These are phyloP conservation scores for Catharus ustulatus DNA, from an alignment of 2,797 vertebrate genomes.

Conservation along the genomic window DNA sequence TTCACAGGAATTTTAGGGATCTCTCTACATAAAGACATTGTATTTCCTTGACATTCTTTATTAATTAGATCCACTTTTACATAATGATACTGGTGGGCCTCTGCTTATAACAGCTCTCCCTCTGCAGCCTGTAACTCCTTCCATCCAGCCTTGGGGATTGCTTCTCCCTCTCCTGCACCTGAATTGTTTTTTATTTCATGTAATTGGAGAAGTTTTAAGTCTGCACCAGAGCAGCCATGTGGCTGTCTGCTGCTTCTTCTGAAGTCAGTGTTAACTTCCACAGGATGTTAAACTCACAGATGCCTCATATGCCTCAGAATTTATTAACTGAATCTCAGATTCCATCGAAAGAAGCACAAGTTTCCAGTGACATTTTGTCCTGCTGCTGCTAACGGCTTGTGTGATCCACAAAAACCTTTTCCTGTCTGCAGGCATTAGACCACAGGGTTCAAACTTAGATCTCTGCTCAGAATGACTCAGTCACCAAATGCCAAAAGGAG, in stretches of 20 bases:
- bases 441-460: conserved; percentile 74
- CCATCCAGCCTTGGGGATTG: neutral
- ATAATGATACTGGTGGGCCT: neutral
- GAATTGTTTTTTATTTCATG: conserved; percentile 4
- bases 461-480: conserved; percentile 77
- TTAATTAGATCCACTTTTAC: neutral
- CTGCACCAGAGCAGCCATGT: conserved; percentile 20
- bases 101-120: neutral
- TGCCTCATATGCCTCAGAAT: conserved; percentile 38
- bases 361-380: conserved; percentile 47
- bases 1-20: neutral
- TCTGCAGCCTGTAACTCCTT: neutral
- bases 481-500: conserved; percentile 79
- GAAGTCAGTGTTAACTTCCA: conserved; percentile 51
- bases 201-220: conserved; percentile 8
- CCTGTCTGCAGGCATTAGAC: conserved; percentile 72
- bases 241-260: conserved; percentile 55
- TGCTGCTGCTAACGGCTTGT: neutral
- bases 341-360: conserved; percentile 22
- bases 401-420: conserved; percentile 1
- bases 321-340: conserved; percentile 47
- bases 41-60: neutral
- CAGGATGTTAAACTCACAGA: conserved; percentile 58
- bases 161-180: neutral
- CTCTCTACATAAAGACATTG: neutral